phyloP scores from a whole-genome alignment of 2,888 invertebrate genomes.

The Dicycla oo region DNA sequence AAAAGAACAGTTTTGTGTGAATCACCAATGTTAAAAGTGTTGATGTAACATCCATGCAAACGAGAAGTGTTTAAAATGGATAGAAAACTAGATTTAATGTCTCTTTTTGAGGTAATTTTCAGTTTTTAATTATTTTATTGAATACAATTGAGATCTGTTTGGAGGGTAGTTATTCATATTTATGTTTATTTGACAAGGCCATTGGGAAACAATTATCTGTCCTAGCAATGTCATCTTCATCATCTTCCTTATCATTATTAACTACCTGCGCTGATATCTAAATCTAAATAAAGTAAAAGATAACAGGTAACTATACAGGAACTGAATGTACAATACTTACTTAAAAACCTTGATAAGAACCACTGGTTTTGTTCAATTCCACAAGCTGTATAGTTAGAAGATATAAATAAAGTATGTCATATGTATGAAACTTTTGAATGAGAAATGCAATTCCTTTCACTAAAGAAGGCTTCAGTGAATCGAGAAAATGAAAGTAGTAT shows the following conservation, averaged over 20 bases:
- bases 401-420: slow-evolving; percentile 19
- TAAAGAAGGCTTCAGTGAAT: slow-evolving; percentile 65
- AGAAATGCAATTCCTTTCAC: slow-evolving; percentile 70
- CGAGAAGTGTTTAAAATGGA: slow-evolving; percentile 82
- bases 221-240: not conserved
- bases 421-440: slow-evolving; percentile 30
- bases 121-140: slow-evolving; percentile 1
- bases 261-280: slow-evolving; percentile 40
- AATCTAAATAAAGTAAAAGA: slow-evolving; percentile 42
- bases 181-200: slow-evolving; percentile 27
- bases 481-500: slow-evolving; percentile 79
- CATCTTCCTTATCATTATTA: slow-evolving; percentile 32
- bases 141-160: not conserved
- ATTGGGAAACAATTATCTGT: slow-evolving; percentile 14
- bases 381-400: not conserved
- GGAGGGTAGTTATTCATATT: slow-evolving; percentile 43
- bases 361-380: slow-evolving; percentile 29
- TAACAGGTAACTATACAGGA: slow-evolving; percentile 36
- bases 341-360: slow-evolving; percentile 49
- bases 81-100: slow-evolving; percentile 88
- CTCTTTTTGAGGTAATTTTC: slow-evolving; percentile 86
- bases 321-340: slow-evolving; percentile 33
- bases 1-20: slow-evolving; percentile 70
- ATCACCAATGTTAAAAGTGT: slow-evolving; percentile 72
- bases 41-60: slow-evolving; percentile 77